Evolutionary conservation across 2,888 invertebrate species (phyloP).

Genomic region (Herminia tarsipennalis): DNA sequence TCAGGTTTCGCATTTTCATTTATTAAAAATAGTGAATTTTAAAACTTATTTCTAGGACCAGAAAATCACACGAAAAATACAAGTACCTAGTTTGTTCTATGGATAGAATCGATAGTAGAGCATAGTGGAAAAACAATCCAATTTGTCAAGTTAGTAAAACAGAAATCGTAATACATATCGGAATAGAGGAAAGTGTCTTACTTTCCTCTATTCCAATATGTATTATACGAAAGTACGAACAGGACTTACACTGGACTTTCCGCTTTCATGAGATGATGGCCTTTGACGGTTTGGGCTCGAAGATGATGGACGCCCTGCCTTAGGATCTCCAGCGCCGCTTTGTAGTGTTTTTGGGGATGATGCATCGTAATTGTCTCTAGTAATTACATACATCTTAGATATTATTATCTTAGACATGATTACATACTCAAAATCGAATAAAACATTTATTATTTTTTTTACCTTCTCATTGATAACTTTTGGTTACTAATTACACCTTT

Average conservation of each 20-base stretch:
- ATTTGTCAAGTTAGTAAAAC: too few relatives aligned
- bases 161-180: too few relatives aligned
- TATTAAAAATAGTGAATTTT: too few relatives aligned
- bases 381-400: background rate
- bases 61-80: too few relatives aligned
- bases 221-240: background rate
- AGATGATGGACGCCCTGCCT: slow-evolving; percentile 18
- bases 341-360: slow-evolving; percentile 44
- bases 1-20: too few relatives aligned
- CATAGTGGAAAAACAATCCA: too few relatives aligned
- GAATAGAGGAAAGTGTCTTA: too few relatives aligned
- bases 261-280: background rate
- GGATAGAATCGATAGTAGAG: too few relatives aligned
- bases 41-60: too few relatives aligned
- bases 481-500: slow-evolving; percentile 37
- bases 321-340: slow-evolving; percentile 66
- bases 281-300: background rate
- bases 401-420: too few relatives aligned
- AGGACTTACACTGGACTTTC: slow-evolving; percentile 5
- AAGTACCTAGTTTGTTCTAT: too few relatives aligned
- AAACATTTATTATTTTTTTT: slow-evolving; percentile 6
- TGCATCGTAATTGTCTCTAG: slow-evolving; percentile 48
- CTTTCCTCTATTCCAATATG: too few relatives aligned
- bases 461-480: slow-evolving; percentile 55
- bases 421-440: background rate